Conservation (phyloP, 2,113 vertebrate species). For the Coptodon rendalli region DNA sequence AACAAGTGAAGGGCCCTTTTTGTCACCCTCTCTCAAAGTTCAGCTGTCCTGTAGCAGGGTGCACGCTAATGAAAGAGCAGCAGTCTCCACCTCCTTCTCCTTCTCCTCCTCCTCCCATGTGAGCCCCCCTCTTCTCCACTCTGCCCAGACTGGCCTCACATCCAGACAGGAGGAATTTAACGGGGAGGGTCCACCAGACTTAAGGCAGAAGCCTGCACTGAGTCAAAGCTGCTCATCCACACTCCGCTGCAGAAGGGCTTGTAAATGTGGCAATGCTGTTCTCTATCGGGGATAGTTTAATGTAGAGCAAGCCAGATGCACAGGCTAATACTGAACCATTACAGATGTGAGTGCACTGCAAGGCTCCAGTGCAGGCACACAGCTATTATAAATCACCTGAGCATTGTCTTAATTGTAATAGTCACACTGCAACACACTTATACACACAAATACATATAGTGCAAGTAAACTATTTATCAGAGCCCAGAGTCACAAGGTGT, state of each 20-base stretch:
- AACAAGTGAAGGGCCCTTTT: not conserved
- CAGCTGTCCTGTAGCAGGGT: slow-evolving; percentile 27
- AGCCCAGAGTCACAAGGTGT: not conserved
- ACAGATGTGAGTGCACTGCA: not conserved
- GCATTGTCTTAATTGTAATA: not conserved
- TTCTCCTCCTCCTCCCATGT: slow-evolving; percentile 25
- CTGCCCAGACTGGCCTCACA: slow-evolving; percentile 72
- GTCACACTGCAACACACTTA: not conserved
- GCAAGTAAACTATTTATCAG: not conserved
- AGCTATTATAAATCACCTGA: not conserved
- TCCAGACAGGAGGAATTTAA: slow-evolving; percentile 79
- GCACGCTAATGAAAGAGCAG: slow-evolving; percentile 32
- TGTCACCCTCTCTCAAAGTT: slow-evolving; percentile 16
- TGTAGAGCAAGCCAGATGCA: not conserved
- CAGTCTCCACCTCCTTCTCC: slow-evolving; percentile 33
- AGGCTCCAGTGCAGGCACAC: not conserved
- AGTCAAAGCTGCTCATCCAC: slow-evolving; percentile 33
- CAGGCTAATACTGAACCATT: not conserved
- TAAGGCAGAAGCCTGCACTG: slow-evolving; percentile 27
- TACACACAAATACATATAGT: not conserved
- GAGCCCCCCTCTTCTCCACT: slow-evolving; percentile 56
- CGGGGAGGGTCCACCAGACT: slow-evolving; percentile 67
- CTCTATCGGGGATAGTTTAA: not conserved
- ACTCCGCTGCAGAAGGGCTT: not conserved
- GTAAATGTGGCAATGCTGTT: not conserved